Percentiles rank a stretch among this genome's conserved stretches.
phyloP scores from a whole-genome alignment of 1,140 invertebrate genomes.

The Formica exsecta region DNA sequence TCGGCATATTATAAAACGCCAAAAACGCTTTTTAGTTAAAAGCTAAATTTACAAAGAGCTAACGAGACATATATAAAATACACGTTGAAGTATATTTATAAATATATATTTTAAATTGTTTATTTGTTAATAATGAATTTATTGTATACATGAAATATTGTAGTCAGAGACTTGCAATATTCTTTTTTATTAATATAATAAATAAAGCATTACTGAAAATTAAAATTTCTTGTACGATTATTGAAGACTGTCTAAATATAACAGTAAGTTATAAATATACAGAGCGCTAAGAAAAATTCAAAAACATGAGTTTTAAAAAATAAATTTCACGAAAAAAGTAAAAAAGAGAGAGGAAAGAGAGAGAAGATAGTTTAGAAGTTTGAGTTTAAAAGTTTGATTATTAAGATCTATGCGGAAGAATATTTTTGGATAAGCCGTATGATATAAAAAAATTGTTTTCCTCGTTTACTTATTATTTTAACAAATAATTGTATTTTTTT shows the following conservation, averaged over 20 bases:
- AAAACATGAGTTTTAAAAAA: not conserved
- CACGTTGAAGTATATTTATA: not conserved
- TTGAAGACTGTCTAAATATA: not conserved
- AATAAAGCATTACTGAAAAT: not conserved
- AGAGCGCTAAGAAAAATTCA: not conserved
- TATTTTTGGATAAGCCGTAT: not conserved
- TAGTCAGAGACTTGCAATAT: too few relatives aligned
- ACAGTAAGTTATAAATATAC: not conserved
- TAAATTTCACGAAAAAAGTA: not conserved
- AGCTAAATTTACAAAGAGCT: too few relatives aligned
- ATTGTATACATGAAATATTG: not conserved
- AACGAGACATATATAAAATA: not conserved
- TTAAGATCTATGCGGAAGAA: not conserved
- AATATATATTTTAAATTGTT: not conserved
- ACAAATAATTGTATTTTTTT: not conserved
- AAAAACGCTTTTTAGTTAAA: too few relatives aligned
- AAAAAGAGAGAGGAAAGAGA: not conserved
- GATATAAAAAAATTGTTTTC: too few relatives aligned
- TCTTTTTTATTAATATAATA: not conserved
- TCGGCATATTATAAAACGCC: not conserved
- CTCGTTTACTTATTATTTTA: slow-evolving; percentile 8
- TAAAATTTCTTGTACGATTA: not conserved
- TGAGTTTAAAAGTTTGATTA: not conserved
- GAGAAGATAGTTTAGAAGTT: not conserved
- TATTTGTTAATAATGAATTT: not conserved